These are phyloP conservation scores for Caerostris darwini DNA, from an alignment of 1,140 invertebrate species.

Conservation along the genomic window DNA sequence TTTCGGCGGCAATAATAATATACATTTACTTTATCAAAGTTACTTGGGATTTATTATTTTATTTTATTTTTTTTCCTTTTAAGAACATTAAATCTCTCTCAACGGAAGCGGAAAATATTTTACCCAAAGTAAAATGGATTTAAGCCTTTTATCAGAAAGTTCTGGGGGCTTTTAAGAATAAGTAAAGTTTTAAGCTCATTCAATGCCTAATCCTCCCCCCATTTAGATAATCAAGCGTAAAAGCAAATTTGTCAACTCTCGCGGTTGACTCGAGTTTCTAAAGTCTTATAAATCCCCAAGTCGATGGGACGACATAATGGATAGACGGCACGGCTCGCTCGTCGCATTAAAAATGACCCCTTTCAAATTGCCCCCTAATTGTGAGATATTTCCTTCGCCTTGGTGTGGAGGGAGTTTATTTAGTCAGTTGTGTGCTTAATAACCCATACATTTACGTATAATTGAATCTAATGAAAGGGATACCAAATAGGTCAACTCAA, in stretches of 20 bases:
- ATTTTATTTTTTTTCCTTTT: too few relatives aligned
- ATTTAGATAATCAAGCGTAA: conserved; percentile 22
- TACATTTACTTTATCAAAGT: too few relatives aligned
- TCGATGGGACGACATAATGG: not conserved
- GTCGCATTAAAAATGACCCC: not conserved
- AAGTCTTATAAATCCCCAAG: not conserved
- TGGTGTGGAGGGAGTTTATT: not conserved
- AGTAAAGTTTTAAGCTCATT: not conserved
- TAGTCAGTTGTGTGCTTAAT: too few relatives aligned
- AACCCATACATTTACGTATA: too few relatives aligned
- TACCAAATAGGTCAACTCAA: too few relatives aligned
- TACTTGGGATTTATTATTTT: too few relatives aligned
- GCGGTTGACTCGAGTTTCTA: not conserved
- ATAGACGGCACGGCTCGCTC: not conserved
- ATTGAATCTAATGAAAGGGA: too few relatives aligned
- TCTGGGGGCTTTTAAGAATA: not conserved
- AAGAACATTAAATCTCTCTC: too few relatives aligned
- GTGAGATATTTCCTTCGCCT: not conserved
- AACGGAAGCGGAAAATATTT: too few relatives aligned
- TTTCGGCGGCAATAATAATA: too few relatives aligned
- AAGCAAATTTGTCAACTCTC: conserved; percentile 7
- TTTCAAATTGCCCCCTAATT: conserved; percentile 1
- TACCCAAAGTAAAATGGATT: too few relatives aligned
- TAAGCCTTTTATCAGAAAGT: too few relatives aligned
- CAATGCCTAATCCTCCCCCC: not conserved